Conservation (phyloP, 2,797 vertebrate genomes). For the Myotis pilosus region DNA sequence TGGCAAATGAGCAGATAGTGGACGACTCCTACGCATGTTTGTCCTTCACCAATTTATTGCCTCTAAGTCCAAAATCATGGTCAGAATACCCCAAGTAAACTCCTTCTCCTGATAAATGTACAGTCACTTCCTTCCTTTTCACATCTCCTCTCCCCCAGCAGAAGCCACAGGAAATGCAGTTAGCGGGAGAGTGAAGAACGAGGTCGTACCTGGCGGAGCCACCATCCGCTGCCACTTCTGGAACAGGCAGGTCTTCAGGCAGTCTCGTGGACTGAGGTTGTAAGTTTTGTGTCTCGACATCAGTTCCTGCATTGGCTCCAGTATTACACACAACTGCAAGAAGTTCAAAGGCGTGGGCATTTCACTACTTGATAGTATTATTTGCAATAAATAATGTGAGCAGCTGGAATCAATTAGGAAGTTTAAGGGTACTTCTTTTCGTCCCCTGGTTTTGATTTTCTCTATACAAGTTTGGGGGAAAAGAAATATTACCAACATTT, state of each 20-base stretch:
- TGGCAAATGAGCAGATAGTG: not conserved
- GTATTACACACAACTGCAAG: conserved; percentile 97
- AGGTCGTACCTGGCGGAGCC: conserved; percentile 94
- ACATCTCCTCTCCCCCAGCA: not conserved
- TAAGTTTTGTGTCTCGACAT: conserved; percentile 99
- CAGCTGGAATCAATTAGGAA: conserved; percentile 37
- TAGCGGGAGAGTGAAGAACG: not conserved
- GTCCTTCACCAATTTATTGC: not conserved
- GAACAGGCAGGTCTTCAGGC: conserved; percentile 99
- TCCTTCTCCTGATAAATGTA: not conserved
- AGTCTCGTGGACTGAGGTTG: conserved; percentile 99
- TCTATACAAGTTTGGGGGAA: conserved; percentile 6
- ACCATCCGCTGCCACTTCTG: conserved; percentile 99
- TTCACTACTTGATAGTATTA: not conserved
- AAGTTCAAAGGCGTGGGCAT: conserved; percentile 44
- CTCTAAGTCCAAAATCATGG: not conserved
- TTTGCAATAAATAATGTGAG: conserved; percentile 1
- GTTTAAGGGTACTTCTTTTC: not conserved
- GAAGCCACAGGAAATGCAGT: not conserved
- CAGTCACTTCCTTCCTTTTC: not conserved
- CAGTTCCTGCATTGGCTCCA: conserved; percentile 99
- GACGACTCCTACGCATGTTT: not conserved
- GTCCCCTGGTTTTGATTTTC: conserved; percentile 29
- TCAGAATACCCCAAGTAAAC: not conserved
- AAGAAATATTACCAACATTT: conserved; percentile 40